Conservation (phyloP, 1,140 invertebrate species). For the Phthorimaea operculella region DNA sequence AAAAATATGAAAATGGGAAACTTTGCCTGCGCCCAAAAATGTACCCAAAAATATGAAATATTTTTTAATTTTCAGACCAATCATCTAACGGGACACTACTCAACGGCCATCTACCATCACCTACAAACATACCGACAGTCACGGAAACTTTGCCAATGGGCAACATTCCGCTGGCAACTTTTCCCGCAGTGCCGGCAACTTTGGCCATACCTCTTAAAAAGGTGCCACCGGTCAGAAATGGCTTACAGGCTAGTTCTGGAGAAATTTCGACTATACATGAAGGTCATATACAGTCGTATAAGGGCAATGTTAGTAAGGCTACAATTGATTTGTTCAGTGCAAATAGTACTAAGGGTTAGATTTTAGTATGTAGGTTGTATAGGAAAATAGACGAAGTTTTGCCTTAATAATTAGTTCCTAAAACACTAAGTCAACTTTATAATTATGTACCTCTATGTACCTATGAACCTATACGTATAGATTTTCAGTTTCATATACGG, state of each 20-base stretch:
- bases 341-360: slow-evolving; percentile 14
- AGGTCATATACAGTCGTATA: slow-evolving; percentile 37
- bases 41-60: too few relatives aligned
- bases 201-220: slow-evolving; percentile 24
- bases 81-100: background rate
- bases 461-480: too few relatives aligned
- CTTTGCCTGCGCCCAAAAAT: too few relatives aligned
- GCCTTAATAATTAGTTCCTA: too few relatives aligned
- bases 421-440: too few relatives aligned
- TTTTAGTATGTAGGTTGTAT: background rate
- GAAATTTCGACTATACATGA: slow-evolving; percentile 56
- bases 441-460: too few relatives aligned
- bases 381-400: too few relatives aligned
- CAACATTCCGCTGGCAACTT: slow-evolving; percentile 17
- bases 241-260: slow-evolving; percentile 33
- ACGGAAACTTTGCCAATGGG: background rate
- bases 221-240: slow-evolving; percentile 36
- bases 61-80: background rate
- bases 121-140: too few relatives aligned
- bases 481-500: too few relatives aligned
- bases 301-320: slow-evolving; percentile 25
- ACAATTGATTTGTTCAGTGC: slow-evolving; percentile 33
- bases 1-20: too few relatives aligned
- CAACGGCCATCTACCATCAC: background rate
- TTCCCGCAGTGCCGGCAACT: background rate